Evolutionary conservation across 2,888 invertebrate genomes (phyloP).

Genomic region (Hypomecis punctinalis): DNA sequence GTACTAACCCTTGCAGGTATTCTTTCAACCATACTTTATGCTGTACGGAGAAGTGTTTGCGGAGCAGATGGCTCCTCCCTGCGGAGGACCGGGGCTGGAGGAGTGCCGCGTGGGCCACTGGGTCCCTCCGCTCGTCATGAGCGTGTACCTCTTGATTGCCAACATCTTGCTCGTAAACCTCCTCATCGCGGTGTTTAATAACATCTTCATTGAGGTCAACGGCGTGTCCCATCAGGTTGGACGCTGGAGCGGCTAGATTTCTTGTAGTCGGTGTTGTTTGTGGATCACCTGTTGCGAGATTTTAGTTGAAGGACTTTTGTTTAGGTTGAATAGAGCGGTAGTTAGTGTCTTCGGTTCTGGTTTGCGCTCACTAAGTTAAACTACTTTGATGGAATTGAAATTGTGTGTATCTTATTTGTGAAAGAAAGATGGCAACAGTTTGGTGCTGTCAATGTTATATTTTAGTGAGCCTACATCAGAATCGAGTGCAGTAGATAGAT

Average conservation of each 20-base stretch:
- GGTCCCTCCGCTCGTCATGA: slow-evolving; percentile 98
- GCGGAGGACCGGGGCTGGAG: slow-evolving; percentile 90
- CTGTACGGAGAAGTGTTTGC: slow-evolving; percentile 99
- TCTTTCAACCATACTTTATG: slow-evolving; percentile 99
- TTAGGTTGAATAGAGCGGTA: slow-evolving; percentile 11
- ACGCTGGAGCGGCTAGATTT: slow-evolving; percentile 45
- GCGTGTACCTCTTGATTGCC: slow-evolving; percentile 97
- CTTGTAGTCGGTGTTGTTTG: slow-evolving; percentile 61
- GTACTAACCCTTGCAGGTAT: slow-evolving; percentile 88
- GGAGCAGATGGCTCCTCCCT: slow-evolving; percentile 96
- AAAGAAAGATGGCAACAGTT: no score
- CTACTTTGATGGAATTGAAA: no score
- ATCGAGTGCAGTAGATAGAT: background rate
- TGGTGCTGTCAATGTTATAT: no score
- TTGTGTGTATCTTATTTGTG: no score
- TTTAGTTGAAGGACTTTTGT: slow-evolving; percentile 47
- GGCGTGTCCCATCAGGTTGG: slow-evolving; percentile 97
- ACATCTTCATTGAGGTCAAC: slow-evolving; percentile 97
- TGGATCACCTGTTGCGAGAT: slow-evolving; percentile 80
- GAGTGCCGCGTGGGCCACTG: slow-evolving; percentile 95
- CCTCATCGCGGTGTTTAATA: slow-evolving; percentile 99
- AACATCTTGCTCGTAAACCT: slow-evolving; percentile 99
- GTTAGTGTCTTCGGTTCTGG: background rate
- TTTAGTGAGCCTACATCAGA: no score
- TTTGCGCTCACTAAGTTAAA: no score